Conservation (phyloP, 2,113 vertebrate species). For the Helogale parvula region DNA sequence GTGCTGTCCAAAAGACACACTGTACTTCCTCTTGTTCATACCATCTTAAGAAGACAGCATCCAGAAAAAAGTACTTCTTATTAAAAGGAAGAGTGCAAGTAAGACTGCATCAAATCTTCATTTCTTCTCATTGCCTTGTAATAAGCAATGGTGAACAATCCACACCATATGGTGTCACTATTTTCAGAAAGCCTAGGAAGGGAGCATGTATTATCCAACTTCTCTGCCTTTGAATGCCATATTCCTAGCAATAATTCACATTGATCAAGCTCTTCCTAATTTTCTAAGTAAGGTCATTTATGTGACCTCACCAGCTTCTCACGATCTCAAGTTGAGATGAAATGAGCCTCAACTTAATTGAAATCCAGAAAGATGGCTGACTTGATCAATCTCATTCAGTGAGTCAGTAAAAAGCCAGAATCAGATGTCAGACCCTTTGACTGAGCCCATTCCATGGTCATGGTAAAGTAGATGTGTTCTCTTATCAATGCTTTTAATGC, state of each 20-base stretch:
- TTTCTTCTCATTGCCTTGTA: not conserved
- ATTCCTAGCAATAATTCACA: not conserved
- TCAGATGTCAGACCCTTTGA: not conserved
- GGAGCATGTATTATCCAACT: no score
- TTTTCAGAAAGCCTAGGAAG: not conserved
- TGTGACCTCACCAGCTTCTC: not conserved
- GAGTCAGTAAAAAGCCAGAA: not conserved
- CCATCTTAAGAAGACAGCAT: not conserved
- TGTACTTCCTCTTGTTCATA: not conserved
- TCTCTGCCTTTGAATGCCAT: not conserved
- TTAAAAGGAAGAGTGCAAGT: not conserved
- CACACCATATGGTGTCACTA: accelerated
- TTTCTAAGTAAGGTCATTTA: not conserved
- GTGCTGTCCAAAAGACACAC: not conserved
- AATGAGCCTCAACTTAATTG: not conserved
- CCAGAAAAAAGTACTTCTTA: not conserved
- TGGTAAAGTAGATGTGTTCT: not conserved
- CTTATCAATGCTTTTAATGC: not conserved
- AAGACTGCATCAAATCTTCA: not conserved
- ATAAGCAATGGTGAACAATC: not conserved
- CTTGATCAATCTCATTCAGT: not conserved
- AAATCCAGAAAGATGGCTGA: not conserved
- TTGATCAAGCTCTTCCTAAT: not conserved
- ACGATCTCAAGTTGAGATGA: not conserved
- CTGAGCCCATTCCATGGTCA: not conserved